phyloP scores from a whole-genome alignment of 2,113 vertebrate species.

The Rhinolophus ferrumequinum region DNA sequence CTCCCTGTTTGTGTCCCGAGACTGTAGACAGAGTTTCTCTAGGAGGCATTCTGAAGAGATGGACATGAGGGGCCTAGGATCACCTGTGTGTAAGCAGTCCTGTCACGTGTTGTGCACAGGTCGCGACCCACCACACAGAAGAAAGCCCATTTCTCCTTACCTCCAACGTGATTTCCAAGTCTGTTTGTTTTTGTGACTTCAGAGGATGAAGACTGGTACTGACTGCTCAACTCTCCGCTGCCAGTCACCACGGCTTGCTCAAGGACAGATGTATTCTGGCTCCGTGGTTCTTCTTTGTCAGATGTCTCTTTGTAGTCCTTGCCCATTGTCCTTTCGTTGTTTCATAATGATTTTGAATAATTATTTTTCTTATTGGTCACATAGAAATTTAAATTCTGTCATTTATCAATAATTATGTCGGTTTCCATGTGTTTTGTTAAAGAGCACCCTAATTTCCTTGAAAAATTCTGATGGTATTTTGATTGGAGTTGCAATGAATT shows the following conservation, averaged over 20 bases:
- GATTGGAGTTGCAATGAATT: not conserved
- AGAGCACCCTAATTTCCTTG: not conserved
- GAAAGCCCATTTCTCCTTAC: not conserved
- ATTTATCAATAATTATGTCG: not conserved
- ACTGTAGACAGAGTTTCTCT: not conserved
- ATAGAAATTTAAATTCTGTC: not conserved
- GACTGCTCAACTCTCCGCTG: accelerated
- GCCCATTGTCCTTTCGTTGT: not conserved
- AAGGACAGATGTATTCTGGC: accelerated
- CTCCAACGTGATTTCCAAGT: too few relatives aligned
- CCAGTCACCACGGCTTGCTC: too few relatives aligned
- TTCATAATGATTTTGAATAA: not conserved
- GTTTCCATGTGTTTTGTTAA: not conserved
- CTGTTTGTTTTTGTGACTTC: not conserved
- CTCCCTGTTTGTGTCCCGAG: not conserved
- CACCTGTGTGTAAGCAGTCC: not conserved
- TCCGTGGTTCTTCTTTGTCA: not conserved
- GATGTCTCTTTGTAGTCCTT: not conserved
- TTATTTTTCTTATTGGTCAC: not conserved
- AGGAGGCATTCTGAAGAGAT: not conserved
- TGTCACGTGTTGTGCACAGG: accelerated
- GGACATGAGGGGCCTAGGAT: accelerated
- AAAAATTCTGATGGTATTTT: not conserved
- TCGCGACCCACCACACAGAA: accelerated
- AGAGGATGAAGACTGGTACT: too few relatives aligned